Conservation (phyloP, 2,888 invertebrate genomes). For the Epicampocera succincta region DNA sequence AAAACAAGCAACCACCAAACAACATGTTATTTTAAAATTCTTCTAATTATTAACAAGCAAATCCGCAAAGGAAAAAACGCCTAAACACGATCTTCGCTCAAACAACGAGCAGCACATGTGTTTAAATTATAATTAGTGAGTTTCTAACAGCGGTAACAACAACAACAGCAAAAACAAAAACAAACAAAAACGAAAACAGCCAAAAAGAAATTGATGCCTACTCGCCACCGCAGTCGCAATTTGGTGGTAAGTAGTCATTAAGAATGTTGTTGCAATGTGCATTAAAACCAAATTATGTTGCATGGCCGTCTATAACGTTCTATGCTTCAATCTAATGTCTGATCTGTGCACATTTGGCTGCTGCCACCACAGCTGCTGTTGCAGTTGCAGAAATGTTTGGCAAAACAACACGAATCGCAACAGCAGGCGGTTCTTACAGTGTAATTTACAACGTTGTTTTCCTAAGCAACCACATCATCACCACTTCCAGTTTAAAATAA, state of each 20-base stretch:
- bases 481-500: slow-evolving; percentile 62
- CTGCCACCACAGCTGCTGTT: slow-evolving; percentile 27
- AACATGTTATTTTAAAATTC: slow-evolving; percentile 18
- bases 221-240: slow-evolving; percentile 60
- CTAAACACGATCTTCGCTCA: slow-evolving; percentile 30
- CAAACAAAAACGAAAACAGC: not conserved
- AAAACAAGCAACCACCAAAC: not conserved
- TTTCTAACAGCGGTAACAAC: not conserved
- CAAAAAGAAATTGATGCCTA: slow-evolving; percentile 60
- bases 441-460: slow-evolving; percentile 56
- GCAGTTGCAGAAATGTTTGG: slow-evolving; percentile 29
- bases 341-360: slow-evolving; percentile 26
- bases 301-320: slow-evolving; percentile 32
- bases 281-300: slow-evolving; percentile 50
- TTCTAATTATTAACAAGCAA: slow-evolving; percentile 45
- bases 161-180: not conserved
- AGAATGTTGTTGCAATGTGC: slow-evolving; percentile 55
- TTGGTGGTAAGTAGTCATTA: slow-evolving; percentile 46
- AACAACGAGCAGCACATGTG: slow-evolving; percentile 37
- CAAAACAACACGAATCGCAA: slow-evolving; percentile 5
- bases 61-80: slow-evolving; percentile 32
- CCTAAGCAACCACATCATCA: slow-evolving; percentile 62
- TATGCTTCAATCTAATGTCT: slow-evolving; percentile 16
- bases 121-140: slow-evolving; percentile 41
- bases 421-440: slow-evolving; percentile 45